phyloP scores from a whole-genome alignment of 2,113 vertebrate genomes.

The Tetrax tetrax region DNA sequence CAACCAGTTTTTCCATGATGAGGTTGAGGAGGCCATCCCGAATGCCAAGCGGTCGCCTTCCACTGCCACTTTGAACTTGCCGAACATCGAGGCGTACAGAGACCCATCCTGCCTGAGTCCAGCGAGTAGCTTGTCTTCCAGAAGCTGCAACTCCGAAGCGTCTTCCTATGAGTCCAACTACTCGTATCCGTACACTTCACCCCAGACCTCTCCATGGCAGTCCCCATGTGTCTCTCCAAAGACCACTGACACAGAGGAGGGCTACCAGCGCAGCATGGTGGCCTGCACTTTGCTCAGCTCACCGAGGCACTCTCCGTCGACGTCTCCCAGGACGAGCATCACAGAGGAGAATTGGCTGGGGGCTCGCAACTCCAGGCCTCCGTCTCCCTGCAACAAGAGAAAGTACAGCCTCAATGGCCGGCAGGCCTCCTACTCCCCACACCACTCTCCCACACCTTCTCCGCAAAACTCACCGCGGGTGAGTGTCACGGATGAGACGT shows the following conservation, averaged over 20 bases:
- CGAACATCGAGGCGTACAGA: conserved; percentile 89
- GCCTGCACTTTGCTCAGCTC: conserved; percentile 87
- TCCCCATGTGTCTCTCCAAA: conserved; percentile 94
- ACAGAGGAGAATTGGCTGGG: conserved; percentile 90
- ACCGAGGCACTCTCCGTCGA: conserved; percentile 87
- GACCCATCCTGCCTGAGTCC: conserved; percentile 95
- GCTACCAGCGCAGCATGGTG: conserved; percentile 83
- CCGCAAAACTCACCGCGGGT: conserved; percentile 87
- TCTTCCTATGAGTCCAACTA: conserved; percentile 96
- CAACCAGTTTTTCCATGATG: conserved; percentile 87
- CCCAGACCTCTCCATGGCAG: conserved; percentile 95
- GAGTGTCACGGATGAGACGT: conserved; percentile 88
- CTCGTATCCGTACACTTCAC: conserved; percentile 91
- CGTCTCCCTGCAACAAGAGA: conserved; percentile 90
- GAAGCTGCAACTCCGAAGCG: conserved; percentile 95
- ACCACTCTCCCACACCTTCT: conserved; percentile 86
- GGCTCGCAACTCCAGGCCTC: conserved; percentile 82
- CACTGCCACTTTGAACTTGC: conserved; percentile 90
- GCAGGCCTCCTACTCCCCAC: conserved; percentile 86
- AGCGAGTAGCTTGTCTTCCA: conserved; percentile 93
- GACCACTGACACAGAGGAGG: conserved; percentile 81
- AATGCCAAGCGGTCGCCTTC: conserved; percentile 82
- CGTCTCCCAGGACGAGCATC: conserved; percentile 87
- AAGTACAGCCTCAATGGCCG: conserved; percentile 90
- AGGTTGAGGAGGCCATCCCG: conserved; percentile 84